Evolutionary conservation across 2,113 vertebrate species (phyloP).

Genomic region (Corydoras sp.): DNA sequence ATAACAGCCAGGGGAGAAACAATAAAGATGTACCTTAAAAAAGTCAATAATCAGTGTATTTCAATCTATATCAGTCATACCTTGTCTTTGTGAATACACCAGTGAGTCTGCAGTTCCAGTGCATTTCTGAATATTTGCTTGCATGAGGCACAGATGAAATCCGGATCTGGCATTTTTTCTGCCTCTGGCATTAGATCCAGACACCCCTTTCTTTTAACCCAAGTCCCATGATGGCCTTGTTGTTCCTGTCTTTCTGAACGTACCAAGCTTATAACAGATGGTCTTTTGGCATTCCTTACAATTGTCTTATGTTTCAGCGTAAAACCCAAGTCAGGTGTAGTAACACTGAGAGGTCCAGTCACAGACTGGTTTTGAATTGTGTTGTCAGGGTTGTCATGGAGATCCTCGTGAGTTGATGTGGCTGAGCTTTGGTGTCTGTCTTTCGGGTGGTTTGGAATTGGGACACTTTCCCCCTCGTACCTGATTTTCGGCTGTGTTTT

Average conservation of each 20-base stretch:
- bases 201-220: neutral
- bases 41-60: no score
- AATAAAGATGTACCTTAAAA: neutral
- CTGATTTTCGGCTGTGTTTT: neutral
- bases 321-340: neutral
- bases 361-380: neutral
- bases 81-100: slow-evolving; percentile 41
- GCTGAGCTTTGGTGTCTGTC: neutral
- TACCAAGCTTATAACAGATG: slow-evolving; percentile 31
- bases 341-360: slow-evolving; percentile 10
- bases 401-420: neutral
- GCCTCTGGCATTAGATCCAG: neutral
- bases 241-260: slow-evolving; percentile 11
- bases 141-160: slow-evolving; percentile 39
- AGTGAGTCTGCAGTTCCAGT: slow-evolving; percentile 38
- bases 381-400: neutral
- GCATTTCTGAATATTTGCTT: slow-evolving; percentile 44
- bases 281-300: slow-evolving; percentile 2
- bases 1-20: neutral
- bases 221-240: neutral
- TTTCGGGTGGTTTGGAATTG: neutral
- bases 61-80: slow-evolving; percentile 19
- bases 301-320: neutral
- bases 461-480: neutral
- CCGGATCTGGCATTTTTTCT: slow-evolving; percentile 15